Evolutionary conservation across 1,140 invertebrate genomes (phyloP).

Genomic region (Lordiphosa collinella): DNA sequence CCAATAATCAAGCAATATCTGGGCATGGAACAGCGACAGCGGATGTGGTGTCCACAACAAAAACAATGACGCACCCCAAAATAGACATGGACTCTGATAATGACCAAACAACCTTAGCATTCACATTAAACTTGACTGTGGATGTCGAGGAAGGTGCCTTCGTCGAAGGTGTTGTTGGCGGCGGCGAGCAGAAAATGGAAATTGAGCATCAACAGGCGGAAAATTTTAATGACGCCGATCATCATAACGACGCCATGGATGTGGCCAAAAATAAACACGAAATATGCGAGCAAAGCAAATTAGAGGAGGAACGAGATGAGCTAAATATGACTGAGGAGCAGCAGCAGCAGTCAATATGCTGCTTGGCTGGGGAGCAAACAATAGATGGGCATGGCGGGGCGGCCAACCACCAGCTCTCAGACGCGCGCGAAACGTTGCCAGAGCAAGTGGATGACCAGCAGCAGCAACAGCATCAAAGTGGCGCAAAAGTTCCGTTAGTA

Average conservation of each 20-base stretch:
- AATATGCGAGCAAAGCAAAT: constrained; percentile 75
- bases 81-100: constrained; percentile 62
- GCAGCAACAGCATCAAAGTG: constrained; percentile 11
- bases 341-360: constrained; percentile 59
- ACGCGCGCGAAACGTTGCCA: constrained; percentile 73
- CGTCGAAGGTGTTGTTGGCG: constrained; percentile 41
- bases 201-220: constrained; percentile 76
- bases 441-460: constrained; percentile 52
- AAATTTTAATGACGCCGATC: constrained; percentile 71
- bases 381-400: constrained; percentile 36
- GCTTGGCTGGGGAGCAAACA: constrained; percentile 62
- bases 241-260: constrained; percentile 62
- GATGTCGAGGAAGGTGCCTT: neutral
- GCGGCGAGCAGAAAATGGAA: constrained; percentile 57
- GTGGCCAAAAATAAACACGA: constrained; percentile 71
- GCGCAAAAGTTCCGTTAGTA: constrained; percentile 10
- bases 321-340: constrained; percentile 65
- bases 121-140: constrained; percentile 60
- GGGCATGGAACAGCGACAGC: neutral
- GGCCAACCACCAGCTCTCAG: constrained; percentile 61
- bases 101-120: constrained; percentile 23
- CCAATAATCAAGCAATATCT: constrained; percentile 42
- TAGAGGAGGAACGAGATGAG: constrained; percentile 69
- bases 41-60: constrained; percentile 26
- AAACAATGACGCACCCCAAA: constrained; percentile 64